A percentile compares a stretch with the other conserved stretches of the same genome.
Evolutionary conservation across 1,140 invertebrate species (phyloP).

Genomic region (Ganaspis sp.): DNA sequence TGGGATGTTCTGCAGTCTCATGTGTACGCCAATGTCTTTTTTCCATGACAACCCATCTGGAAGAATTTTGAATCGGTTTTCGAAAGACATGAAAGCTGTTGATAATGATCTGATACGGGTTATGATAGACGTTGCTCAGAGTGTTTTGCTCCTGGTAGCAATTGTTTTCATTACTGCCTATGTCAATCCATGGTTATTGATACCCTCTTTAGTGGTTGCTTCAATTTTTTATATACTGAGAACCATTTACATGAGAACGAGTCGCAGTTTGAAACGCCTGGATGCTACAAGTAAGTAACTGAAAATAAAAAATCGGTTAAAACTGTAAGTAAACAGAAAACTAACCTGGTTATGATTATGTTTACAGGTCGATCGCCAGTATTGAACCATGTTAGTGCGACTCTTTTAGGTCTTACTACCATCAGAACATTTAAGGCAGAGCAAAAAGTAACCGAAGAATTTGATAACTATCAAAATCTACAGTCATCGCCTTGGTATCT

Average conservation of each 20-base stretch:
- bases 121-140: constrained; percentile 84
- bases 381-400: constrained; percentile 87
- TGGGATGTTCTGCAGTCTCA: background rate
- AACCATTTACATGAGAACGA: constrained; percentile 87
- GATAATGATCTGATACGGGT: constrained; percentile 88
- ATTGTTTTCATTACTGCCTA: constrained; percentile 85
- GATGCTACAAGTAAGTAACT: constrained; percentile 88
- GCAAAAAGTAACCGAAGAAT: constrained; percentile 82
- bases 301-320: constrained; percentile 71
- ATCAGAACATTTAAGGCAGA: constrained; percentile 82
- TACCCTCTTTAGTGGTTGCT: constrained; percentile 83
- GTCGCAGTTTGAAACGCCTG: constrained; percentile 89
- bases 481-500: constrained; percentile 82
- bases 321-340: too few relatives aligned
- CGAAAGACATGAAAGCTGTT: constrained; percentile 89
- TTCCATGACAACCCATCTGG: background rate
- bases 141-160: constrained; percentile 83
- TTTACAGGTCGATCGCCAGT: constrained; percentile 84
- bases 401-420: constrained; percentile 86
- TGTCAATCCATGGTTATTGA: constrained; percentile 85
- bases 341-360: too few relatives aligned
- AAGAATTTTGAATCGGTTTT: constrained; percentile 75
- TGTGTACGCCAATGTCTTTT: constrained; percentile 1
- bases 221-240: constrained; percentile 83
- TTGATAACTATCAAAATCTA: constrained; percentile 81